Evolutionary conservation across 2,888 invertebrate genomes (phyloP), one percentile per base, ranked within the genome.

Genomic region (Papilio elwesi): DNA sequence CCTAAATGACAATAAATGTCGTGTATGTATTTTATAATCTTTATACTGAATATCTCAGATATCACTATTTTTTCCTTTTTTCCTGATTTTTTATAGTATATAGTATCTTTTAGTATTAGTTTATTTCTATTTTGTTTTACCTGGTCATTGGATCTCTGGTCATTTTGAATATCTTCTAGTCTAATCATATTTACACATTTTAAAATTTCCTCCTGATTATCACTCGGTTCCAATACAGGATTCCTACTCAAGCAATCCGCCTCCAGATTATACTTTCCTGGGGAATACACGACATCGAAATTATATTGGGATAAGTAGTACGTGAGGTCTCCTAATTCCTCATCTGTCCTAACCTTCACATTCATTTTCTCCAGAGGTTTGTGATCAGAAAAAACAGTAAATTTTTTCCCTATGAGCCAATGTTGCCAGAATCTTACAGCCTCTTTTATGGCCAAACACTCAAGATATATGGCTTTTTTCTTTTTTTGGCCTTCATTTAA

Each of bases 171-270:
- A 74, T 76, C 76, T 70, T 76, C 62, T 69, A 76, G 48, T 69
- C 47, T 75, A 68, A 78, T 74, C 12, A 75, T 55, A 51, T 78
- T 76, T 16, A 76, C 74, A n/a, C 55, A 77, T 62, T 75, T 77
- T 77, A 69, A 76, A 74, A 55, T n/a, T n/a, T 75, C 75, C 6
- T 77, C 75, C 10, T 11, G 0, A 55, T 76, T 73, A 57, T 76
- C 75, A 72, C 73, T 43, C 11, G 76, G 10, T 74, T 75, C 76
- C 59, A 79, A 49, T n/a, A 79, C 77, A 53, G 78, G 78, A 48
- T 77, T 78, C 47, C 78, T 77, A 36, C 77, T 78, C 49, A 78
- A 65, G 70, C n/a, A n/a, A n/a, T n/a, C 78, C 15, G 78, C 79
- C 74, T 79, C 77, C 43, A 63, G 11, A 43, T 79, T 79, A 1